Conservation (phyloP, 2,888 invertebrate species). For the Aphrophora alni region DNA sequence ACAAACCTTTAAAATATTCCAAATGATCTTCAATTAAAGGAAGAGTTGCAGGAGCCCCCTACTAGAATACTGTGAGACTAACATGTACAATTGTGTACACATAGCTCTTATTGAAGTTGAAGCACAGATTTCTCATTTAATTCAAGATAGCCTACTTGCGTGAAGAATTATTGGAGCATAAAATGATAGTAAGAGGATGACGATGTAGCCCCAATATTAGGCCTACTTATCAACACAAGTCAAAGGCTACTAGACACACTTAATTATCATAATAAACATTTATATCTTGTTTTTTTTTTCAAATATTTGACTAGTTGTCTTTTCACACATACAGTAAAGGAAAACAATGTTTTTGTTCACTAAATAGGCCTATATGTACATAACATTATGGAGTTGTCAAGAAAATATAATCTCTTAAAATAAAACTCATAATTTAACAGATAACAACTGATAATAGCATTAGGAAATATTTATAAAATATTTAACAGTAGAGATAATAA, state of each 20-base stretch:
- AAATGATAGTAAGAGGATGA: neutral
- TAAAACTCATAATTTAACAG: too few relatives aligned
- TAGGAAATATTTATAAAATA: too few relatives aligned
- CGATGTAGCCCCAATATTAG: neutral
- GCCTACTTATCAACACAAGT: neutral
- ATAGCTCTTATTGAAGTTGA: neutral
- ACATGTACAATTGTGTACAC: neutral
- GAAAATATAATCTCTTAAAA: too few relatives aligned
- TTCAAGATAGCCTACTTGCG: neutral
- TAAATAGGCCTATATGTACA: too few relatives aligned
- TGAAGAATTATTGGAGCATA: neutral
- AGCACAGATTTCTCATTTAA: neutral
- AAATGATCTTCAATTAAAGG: too few relatives aligned
- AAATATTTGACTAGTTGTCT: neutral
- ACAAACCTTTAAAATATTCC: too few relatives aligned
- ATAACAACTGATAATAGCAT: too few relatives aligned
- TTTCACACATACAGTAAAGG: too few relatives aligned
- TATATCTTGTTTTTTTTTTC: neutral
- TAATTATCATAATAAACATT: neutral
- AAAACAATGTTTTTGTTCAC: too few relatives aligned
- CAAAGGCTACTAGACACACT: neutral
- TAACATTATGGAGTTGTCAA: too few relatives aligned
- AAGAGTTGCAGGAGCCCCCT: too few relatives aligned
- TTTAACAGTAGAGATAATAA: too few relatives aligned
- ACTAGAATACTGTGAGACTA: neutral